Evolutionary conservation across 2,113 vertebrate species (phyloP), one percentile per base, ranked within the genome.

Genomic region (Loxodonta africana): DNA sequence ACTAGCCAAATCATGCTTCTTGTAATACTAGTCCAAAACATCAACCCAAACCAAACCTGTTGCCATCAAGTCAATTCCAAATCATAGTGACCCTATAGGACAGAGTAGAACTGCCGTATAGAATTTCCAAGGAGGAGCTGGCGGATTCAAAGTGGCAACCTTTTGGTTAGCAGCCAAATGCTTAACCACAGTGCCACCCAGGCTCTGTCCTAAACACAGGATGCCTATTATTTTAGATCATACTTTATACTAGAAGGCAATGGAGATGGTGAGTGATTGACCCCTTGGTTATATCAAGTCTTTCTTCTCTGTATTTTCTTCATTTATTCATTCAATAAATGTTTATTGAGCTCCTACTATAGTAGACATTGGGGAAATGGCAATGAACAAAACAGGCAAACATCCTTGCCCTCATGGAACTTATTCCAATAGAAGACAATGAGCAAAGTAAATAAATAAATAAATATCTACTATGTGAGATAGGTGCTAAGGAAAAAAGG

Each of bases 231-330:
- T 83, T 71, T 93, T 81, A 90, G 44, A 80, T 87, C 11, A 71
- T 26, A 78, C 76, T 78, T 96, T 88, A 25, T 90, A 62, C 37
- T 65, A 83, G 67, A 86, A 90, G 28, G 41, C 20, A 77, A 67
- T 62, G 37, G 41, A 41, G 6, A 92, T 30, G 37, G 26, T 51
- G 90, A 20, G 21, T 87, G 69, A 30, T 46, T 92, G 80, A 11
- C 73, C 46, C 37, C 74, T 74, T 95, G 28, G 30, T 87, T 46
- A 76, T n/a, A 73, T 77, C 37, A 57, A 21, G 30, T 73, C 53
- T 81, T 82, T 94, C n/a, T 91, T 91, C 57, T 94, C 3, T 83
- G 85, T 57, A 63, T 86, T 33, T 44, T 92, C 85, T 77, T 90
- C 23, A 71, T 46, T 78, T 92, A 73, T 71, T 85, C 28, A 44